Conservation (phyloP, 2,113 vertebrate species). For the Psilopsiagon aurifrons region DNA sequence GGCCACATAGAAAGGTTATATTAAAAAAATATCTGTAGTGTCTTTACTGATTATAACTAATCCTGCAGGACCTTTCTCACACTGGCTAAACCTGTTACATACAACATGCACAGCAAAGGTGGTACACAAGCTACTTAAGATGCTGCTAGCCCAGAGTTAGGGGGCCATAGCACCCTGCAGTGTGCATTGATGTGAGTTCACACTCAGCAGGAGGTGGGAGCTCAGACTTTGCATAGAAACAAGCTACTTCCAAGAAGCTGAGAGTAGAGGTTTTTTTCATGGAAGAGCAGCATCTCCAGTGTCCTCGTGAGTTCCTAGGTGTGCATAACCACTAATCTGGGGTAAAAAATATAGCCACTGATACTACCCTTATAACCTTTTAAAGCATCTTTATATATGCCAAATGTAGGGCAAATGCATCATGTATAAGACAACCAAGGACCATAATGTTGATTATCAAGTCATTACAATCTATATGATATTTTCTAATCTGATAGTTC, state of each 20-base stretch:
- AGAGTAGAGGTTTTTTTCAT: background rate
- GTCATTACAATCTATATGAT: background rate
- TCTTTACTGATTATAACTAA: background rate
- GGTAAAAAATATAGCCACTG: background rate
- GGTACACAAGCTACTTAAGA: background rate
- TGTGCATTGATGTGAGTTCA: background rate
- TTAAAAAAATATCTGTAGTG: background rate
- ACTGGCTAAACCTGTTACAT: background rate
- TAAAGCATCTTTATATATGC: background rate
- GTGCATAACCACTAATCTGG: background rate
- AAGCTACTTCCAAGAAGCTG: background rate
- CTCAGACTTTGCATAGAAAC: background rate
- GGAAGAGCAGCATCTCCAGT: background rate
- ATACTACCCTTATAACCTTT: background rate
- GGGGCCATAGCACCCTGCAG: background rate
- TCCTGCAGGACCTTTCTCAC: background rate
- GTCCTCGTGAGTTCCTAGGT: background rate
- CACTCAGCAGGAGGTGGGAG: background rate
- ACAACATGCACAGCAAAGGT: background rate
- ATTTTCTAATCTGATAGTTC: background rate
- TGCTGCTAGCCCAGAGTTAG: background rate
- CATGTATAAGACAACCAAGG: background rate
- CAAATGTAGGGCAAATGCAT: background rate
- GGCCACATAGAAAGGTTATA: background rate
- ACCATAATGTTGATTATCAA: background rate